Base-by-base conservation (phyloP, 2,113 vertebrate species). In the Hippopotamus amphibius region DNA sequence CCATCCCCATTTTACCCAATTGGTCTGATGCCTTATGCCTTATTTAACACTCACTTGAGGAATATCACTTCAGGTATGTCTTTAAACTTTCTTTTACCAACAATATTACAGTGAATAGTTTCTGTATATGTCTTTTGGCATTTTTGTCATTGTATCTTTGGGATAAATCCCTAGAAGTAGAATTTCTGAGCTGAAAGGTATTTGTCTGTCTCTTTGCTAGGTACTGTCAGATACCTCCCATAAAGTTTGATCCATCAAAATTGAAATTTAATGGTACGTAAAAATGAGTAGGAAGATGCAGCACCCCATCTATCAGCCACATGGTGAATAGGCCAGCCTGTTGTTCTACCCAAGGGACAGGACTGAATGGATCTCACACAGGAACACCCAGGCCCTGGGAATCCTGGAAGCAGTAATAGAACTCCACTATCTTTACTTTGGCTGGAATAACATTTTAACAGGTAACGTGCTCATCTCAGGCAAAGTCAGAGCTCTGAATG, bases 11-110 rank as follows among this genome's bases (percentile, higher is more conserved):
- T 50, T 1, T 7, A 33, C 53, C 30, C 28, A 11, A 6, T 9
- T n/a, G 43, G 24, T 26, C 5, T 7, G 16, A 16, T 7, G 3
- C 68, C 0, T 2, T 8, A 1, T 13, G 14, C 24, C 61, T 84
- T 37, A n/a, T 26, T 12, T 3, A 1, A 8, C 6, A 12, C 13
- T 55, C 22, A 65, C 16, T 69, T 7, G 10, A 12, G 15, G 17
- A 19, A 1, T 13, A 63, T 7, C 53, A 26, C 30, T 28, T 6
- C 26, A 7, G 43, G 0, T 24, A 6, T 14, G 15, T 37, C 65
- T 13, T 22, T 65, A 53, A 65, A 37, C 22, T 19, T 90, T 30
- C 69, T 57, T 41, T 48, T 30, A 41, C 72, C 80, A 86, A 68
- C 26, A 48, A 50, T 8, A 22, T 41, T 66, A 16, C 28, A 33